Base-by-base conservation (phyloP, 2,888 invertebrate genomes). In the Catonia carolina region DNA sequence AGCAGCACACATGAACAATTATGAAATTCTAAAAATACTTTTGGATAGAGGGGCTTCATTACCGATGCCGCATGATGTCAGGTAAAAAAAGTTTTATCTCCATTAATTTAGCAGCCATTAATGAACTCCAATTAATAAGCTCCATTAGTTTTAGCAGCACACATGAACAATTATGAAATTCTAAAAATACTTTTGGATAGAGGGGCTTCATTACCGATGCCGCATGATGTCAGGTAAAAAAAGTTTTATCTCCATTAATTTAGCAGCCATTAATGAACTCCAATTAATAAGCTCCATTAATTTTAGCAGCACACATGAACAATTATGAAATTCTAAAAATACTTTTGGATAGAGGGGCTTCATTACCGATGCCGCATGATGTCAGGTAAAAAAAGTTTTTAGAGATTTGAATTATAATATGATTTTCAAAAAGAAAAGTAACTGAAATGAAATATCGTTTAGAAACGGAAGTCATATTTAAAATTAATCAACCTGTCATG, bases 311-410 rank as follows among this genome's bases (percentile, higher is more conserved):
- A 15, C 97, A 97, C 72, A 85, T 89, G 72, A 95, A 97, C 77
- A 96, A 96, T 77, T 97, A 96, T 73, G 96, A 97, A 78, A 96
- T 96, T 69, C 81, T 97, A 51, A 96, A 96, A 77, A 84, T 96
- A 63, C 80, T 97, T 14, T 77, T 97, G 63, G 95, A 96, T 73
- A 78, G 95, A 59, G 96, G 96, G 31, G 95, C 95, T 53, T 85
- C 91, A 4, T 78, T 97, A 60, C 93, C 93, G 0, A 83, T 88
- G 73, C 93, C 93, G 54, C 93, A 93, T 77, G 91, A 93, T 76
- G 89, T 91, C 70, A 86, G 89, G 87, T 88, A 77, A 77, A n/a
- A n/a, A n/a, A n/a, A n/a, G n/a, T n/a, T n/a, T n/a, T n/a, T n/a
- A n/a, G 75, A 75, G 63, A 52, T 10, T 47, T 33, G 41, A 41